Conservation (phyloP, 37 sponge, comb jelly and placozoan species). For the Corticium candelabrum region DNA sequence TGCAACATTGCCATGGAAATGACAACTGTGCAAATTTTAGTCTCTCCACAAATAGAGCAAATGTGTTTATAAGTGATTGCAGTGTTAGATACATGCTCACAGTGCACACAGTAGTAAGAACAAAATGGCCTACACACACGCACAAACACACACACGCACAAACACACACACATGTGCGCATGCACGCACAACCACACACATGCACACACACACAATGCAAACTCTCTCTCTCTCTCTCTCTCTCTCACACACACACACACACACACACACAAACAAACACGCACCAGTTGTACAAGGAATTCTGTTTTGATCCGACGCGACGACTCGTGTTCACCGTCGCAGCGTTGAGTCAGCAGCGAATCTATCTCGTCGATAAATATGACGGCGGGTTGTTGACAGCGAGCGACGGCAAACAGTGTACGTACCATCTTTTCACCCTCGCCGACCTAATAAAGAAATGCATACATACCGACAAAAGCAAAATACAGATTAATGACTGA, state of each 20-base stretch:
- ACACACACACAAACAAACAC: background rate
- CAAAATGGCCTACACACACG: background rate
- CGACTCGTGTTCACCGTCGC: conserved; percentile 91
- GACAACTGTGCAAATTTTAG: no score
- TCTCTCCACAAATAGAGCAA: no score
- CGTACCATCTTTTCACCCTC: conserved; percentile 99
- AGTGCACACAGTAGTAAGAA: no score
- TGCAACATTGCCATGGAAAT: no score
- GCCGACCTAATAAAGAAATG: conserved; percentile 47
- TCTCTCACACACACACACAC: conserved; percentile 12
- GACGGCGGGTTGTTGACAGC: conserved; percentile 93
- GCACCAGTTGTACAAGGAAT: conserved; percentile 89
- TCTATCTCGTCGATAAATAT: conserved; percentile 99
- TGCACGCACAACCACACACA: no score
- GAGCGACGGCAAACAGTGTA: conserved; percentile 90
- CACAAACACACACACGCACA: no score
- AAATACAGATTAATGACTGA: background rate
- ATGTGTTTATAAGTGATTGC: no score
- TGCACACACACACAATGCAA: no score
- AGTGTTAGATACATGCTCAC: no score
- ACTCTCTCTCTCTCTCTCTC: no score
- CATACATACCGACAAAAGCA: background rate
- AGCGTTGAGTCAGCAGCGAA: conserved; percentile 85
- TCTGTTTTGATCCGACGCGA: conserved; percentile 97
- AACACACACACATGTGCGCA: no score